Conservation (phyloP, 2,888 invertebrate genomes). For the Drosophila aldrichi region DNA sequence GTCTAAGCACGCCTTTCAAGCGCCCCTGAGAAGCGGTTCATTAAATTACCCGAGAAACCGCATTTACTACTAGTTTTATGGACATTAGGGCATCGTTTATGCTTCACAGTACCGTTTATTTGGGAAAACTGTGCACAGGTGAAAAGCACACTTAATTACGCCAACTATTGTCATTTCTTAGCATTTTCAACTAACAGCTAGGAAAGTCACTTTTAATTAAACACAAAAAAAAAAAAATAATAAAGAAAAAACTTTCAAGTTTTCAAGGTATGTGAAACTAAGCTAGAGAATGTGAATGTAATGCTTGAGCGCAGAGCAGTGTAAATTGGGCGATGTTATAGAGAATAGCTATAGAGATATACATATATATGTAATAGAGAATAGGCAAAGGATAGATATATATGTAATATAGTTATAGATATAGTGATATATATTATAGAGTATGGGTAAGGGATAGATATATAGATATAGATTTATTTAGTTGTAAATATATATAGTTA, state of each 20-base stretch:
- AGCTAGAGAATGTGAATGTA: not conserved
- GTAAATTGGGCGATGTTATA: not conserved
- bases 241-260: conserved; percentile 5
- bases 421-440: too few species aligned
- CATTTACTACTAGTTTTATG: conserved; percentile 22
- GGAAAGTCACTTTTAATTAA: conserved; percentile 30
- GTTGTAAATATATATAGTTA: too few species aligned
- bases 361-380: too few species aligned
- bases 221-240: not conserved
- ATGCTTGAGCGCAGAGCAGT: not conserved
- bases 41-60: conserved; percentile 32
- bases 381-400: too few species aligned
- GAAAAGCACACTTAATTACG: conserved; percentile 35
- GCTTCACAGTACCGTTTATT: conserved; percentile 22
- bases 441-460: too few species aligned
- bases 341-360: not conserved
- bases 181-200: conserved; percentile 16
- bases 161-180: conserved; percentile 26
- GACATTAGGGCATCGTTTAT: conserved; percentile 31
- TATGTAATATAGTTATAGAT: too few species aligned
- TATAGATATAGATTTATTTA: too few species aligned
- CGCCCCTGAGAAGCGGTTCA: conserved; percentile 18
- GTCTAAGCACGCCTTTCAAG: conserved; percentile 35
- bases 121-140: conserved; percentile 18
- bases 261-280: conserved; percentile 4